These are phyloP conservation scores for Apis cerana DNA, from an alignment of 1,140 invertebrate genomes.

Conservation along the genomic window DNA sequence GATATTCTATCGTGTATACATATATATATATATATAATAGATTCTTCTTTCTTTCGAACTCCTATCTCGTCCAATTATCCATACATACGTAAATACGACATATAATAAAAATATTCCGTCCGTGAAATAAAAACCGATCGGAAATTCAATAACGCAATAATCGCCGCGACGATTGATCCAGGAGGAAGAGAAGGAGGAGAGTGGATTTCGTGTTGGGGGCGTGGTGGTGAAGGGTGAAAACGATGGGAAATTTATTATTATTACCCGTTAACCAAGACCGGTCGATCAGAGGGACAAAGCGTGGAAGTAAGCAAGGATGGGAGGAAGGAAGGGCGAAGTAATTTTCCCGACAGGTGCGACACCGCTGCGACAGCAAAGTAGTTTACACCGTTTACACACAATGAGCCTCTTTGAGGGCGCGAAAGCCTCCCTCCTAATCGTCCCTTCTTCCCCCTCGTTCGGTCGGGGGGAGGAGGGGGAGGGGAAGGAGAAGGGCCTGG, in stretches of 20 bases:
- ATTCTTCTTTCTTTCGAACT: too few relatives aligned
- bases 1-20: too few relatives aligned
- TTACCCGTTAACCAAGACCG: constrained; percentile 35
- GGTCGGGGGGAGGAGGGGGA: background rate
- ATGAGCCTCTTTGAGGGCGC: constrained; percentile 60
- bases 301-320: background rate
- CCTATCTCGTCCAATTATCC: too few relatives aligned
- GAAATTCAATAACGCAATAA: too few relatives aligned
- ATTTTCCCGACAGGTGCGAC: constrained; percentile 61
- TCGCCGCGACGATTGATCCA: too few relatives aligned
- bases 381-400: constrained; percentile 64
- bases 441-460: background rate
- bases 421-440: constrained; percentile 56
- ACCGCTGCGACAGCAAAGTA: constrained; percentile 56
- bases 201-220: background rate
- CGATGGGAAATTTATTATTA: constrained; percentile 56
- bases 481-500: background rate
- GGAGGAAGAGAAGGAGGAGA: background rate
- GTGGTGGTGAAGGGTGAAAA: background rate
- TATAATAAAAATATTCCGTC: too few relatives aligned
- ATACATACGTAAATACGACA: too few relatives aligned
- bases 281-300: constrained; percentile 62
- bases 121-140: too few relatives aligned
- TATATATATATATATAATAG: too few relatives aligned
- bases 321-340: constrained; percentile 37